These are phyloP conservation scores for Jordanella pulchra DNA, from an alignment of 2,797 vertebrate genomes.

Conservation along the genomic window DNA sequence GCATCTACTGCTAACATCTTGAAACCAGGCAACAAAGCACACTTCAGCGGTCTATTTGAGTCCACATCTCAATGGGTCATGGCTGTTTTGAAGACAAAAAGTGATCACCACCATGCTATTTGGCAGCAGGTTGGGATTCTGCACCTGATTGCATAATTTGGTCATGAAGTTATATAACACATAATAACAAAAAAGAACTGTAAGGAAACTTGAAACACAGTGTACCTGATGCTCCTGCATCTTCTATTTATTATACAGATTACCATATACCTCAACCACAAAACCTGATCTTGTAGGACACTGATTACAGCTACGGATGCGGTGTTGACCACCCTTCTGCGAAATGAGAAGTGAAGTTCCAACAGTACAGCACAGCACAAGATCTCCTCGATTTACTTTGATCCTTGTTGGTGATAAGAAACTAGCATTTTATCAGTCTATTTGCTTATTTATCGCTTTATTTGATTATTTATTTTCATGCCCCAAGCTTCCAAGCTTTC, in stretches of 20 bases:
- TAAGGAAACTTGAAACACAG: constrained; percentile 30
- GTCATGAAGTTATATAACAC: neutral
- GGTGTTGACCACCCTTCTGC: constrained; percentile 60
- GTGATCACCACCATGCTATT: neutral
- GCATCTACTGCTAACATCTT: neutral
- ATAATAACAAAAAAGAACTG: neutral
- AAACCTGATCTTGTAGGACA: constrained; percentile 42
- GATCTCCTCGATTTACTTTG: constrained; percentile 56
- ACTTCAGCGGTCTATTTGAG: neutral
- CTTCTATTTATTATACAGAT: constrained; percentile 52
- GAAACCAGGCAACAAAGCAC: neutral
- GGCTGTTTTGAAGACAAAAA: neutral
- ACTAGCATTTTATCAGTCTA: constrained; percentile 49
- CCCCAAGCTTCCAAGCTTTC: constrained; percentile 27
- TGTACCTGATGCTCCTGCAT: constrained; percentile 30
- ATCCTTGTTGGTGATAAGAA: constrained; percentile 57
- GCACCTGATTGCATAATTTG: neutral
- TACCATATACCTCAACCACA: constrained; percentile 36
- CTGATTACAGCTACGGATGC: constrained; percentile 57
- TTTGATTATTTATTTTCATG: constrained; percentile 60
- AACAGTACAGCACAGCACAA: constrained; percentile 7
- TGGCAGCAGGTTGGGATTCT: neutral
- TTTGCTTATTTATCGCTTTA: constrained; percentile 62
- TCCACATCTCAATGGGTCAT: neutral
- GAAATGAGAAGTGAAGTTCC: constrained; percentile 71